Base-by-base conservation (phyloP, 1,140 invertebrate genomes). In the Lepidurus arcticus region DNA sequence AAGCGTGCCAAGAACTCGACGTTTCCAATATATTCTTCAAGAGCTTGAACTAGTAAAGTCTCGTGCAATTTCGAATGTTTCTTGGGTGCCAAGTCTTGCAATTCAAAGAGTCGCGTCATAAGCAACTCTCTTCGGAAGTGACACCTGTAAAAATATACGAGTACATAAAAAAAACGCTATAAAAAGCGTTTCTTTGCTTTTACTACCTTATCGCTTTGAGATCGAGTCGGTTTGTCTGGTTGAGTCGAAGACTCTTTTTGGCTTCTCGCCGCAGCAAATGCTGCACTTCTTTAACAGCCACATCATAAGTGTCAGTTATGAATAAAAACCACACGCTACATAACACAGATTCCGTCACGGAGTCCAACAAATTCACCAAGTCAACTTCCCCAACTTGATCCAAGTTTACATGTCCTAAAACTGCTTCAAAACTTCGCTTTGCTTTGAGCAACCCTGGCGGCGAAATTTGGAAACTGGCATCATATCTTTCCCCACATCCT, bases 11-110 rank as follows among this genome's bases (percentile, higher is more conserved):
- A 45, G 24, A 76, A 45, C 43, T 76, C 75, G 10, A 42, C 5
- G 10, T 76, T 76, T 44, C 75, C 75, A 42, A 47, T 21, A 76
- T 76, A 76, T 10, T 47, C 21, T 45, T 44, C 47, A 11, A 44
- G 16, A 11, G 42, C 75, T 76, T 76, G 43, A 26, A 16, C 10
- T 43, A 76, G 16, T 76, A 65, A 65, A 21, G 53, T 65, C 3
- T 65, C 53, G 6, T 16, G n/a, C 16, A 21, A 13, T 65, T 11
- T 16, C 9, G 53, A 65, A 0, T 13, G 9, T 65, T 13, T 65
- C 13, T 65, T 65, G 16, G 53, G 53, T 21, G 53, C 53, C 53
- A 65, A 16, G 21, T 21, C 21, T 65, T 65, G 53, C 53, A 65
- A 21, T 65, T 65, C 21, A n/a, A 65, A 21, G n/a, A 65, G 53